A percentile compares a stretch with the other conserved stretches of the same genome.
Evolutionary conservation across 2,113 vertebrate species (phyloP).

Genomic region (Equus przewalskii): DNA sequence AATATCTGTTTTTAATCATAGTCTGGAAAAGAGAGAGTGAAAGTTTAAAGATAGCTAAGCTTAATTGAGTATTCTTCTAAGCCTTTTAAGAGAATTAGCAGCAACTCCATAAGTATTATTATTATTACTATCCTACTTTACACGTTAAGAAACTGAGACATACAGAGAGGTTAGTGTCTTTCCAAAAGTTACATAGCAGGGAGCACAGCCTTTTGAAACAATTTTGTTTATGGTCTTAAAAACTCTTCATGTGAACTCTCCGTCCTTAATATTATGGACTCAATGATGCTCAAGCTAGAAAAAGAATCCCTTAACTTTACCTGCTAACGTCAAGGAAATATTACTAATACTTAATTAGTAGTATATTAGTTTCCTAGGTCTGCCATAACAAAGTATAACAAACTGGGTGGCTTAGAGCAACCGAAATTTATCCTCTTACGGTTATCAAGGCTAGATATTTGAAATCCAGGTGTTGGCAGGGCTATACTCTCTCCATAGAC

Average conservation of each 20-base stretch:
- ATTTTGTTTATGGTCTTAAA: not conserved
- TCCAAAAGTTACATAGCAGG: not conserved
- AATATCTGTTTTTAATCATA: not conserved
- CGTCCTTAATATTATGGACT: not conserved
- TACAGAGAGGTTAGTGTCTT: not conserved
- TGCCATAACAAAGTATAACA: not conserved
- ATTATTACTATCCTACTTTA: not conserved
- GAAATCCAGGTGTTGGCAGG: not conserved
- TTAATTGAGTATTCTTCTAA: not conserved
- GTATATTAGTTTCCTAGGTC: not conserved
- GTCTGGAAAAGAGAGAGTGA: not conserved
- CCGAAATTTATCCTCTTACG: not conserved
- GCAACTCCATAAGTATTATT: not conserved
- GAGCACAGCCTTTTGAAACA: not conserved
- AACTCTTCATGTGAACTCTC: not conserved
- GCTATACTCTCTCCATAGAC: not conserved
- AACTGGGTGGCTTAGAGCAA: not conserved
- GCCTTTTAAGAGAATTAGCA: not conserved
- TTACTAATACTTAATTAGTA: not conserved
- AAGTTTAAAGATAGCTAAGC: not conserved
- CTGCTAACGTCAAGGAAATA: not conserved
- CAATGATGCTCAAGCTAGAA: not conserved
- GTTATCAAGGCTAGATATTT: not conserved
- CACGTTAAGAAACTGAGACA: not conserved
- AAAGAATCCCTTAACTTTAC: not conserved